A percentile compares a stretch with the other conserved stretches of the same genome.
Conservation (phyloP, 53 echinoderm and acorn worm species). For the Echinometra lucunter region DNA sequence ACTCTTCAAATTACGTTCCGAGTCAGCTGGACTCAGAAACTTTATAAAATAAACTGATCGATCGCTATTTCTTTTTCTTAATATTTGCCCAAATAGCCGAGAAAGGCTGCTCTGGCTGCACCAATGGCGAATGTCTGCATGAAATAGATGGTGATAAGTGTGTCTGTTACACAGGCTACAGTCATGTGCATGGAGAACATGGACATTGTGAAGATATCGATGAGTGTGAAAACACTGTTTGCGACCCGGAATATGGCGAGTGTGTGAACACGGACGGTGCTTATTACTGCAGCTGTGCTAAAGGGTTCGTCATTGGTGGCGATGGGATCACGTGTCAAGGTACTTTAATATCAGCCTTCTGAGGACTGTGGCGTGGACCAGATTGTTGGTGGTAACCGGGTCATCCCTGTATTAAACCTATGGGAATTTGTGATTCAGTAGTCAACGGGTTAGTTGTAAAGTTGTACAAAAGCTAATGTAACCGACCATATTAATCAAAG, state of each 20-base stretch:
- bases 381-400: too few species aligned
- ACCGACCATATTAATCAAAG: too few species aligned
- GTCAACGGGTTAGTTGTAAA: too few species aligned
- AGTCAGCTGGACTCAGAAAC: too few species aligned
- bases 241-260: neutral
- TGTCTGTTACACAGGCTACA: neutral
- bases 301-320: neutral
- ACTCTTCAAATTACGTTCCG: too few species aligned
- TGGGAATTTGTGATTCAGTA: too few species aligned
- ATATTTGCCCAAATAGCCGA: neutral
- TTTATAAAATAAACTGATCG: too few species aligned
- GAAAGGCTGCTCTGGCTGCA: neutral
- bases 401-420: too few species aligned
- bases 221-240: neutral
- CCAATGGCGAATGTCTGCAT: neutral
- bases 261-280: constrained; percentile 8
- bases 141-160: neutral
- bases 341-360: too few species aligned
- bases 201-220: neutral
- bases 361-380: too few species aligned
- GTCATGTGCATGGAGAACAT: neutral
- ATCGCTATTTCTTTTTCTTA: too few species aligned
- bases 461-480: too few species aligned
- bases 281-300: neutral
- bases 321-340: neutral